Evolutionary conservation across 2,797 vertebrate genomes (phyloP), one percentile per base, ranked within the genome.

Genomic region (Acestrorhynchus altus): DNA sequence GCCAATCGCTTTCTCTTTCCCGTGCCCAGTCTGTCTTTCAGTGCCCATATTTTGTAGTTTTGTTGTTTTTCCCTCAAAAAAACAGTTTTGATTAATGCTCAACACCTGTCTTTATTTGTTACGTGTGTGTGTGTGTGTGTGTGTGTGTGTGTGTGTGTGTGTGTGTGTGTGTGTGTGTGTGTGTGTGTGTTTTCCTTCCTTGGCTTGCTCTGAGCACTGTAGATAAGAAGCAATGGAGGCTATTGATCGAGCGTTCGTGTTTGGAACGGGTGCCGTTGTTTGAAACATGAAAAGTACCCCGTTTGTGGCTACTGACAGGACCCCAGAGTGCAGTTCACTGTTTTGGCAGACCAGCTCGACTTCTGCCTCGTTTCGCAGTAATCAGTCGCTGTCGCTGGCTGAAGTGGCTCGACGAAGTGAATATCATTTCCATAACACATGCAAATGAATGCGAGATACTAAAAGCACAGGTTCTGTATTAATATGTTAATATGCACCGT

Each of bases 41-140:
- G 60, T 75, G 60, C 52, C 61, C 40, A 59, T 51, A 51, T 64
- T 61, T 54, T 26, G 61, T 54, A 18, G 73, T 74, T 18, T 67
- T 20, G 8, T 51, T 52, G 31, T 40, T 35, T 71, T 77, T 76
- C 57, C 57, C 35, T 57, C 35, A 15, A 2, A 12, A 60, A 13
- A 31, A 66, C 35, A 74, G 60, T 74, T 78, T 63, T 59, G 35
- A 76, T 78, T 70, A 22, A 76, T 79, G 73, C 69, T 74, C 57
- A 60, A 75, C 72, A 74, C 72, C 72, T 72, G 66, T 39, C 47
- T 68, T 42, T 79, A 35, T 65, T 39, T 1, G 31, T 35, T 35
- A 35, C 15, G 13, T 52, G 3, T 56, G n/a, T 28, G 8, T 8
- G 20, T 10, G 26, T 75, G 12, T 35, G 12, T 61, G 35, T 65